Evolutionary conservation across 37 sponge, comb jelly and placozoan genomes (phyloP), one percentile per base, ranked within the genome.

Genomic region (Agelas oroides): DNA sequence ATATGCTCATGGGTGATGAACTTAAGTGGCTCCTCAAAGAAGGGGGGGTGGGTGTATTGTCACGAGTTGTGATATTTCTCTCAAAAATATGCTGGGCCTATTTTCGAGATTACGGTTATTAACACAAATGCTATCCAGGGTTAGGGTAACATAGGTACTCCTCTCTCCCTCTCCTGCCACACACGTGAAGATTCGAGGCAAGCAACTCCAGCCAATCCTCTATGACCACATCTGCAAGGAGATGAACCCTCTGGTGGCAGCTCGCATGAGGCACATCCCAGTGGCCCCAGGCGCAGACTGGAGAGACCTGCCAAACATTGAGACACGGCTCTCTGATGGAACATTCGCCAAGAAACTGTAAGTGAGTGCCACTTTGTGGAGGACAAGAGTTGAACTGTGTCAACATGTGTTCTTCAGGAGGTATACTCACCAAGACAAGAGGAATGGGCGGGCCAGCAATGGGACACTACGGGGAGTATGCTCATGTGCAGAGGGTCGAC

Each of bases 181-280:
- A 3, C 8, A 46, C 46, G 8, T 75, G 24, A 65, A 93, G 91
- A 74, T 94, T 19, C 87, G 94, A 34, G 94, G 94, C 13, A 68
- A 73, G 3, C 70, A 86, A 12, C 28, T 61, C 32, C 91, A 94
- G 85, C 91, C 87, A 23, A 81, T 92, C 0, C 76, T 96, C 38
- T 76, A 79, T 64, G 97, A 97, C 61, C 97, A 97, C 84, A 89
- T 97, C 33, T 97, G 97, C 68, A 97, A 97, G 73, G 97, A 97
- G 87, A 97, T 97, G 97, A 89, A 89, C 63, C 86, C 95, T n/a
- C 83, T 97, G 66, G 95, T 92, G 34, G 95, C 92, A 23, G 88
- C 85, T 16, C 74, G 97, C 5, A 97, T 94, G 90, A 30, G 91
- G 41, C 77, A 92, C 86, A 97, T 97, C 36, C 97, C 97, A 0